Evolutionary conservation across 1,140 invertebrate species (phyloP), one percentile per base, ranked within the genome.

Genomic region (Oncopeltus fasciatus): DNA sequence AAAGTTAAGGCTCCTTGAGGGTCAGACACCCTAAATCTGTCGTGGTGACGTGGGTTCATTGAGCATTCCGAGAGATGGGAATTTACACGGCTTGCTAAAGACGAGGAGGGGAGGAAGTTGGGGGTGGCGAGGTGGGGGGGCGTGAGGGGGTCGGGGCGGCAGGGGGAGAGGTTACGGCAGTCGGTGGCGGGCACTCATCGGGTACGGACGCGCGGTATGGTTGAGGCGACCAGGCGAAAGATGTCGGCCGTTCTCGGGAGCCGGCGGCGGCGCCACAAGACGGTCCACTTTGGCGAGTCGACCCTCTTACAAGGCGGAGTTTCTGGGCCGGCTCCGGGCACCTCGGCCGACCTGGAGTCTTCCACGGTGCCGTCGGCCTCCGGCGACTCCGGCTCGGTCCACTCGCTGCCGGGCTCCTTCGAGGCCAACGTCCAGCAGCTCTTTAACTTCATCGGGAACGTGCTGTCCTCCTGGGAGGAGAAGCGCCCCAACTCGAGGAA

Each of bases 221-320:
- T 61, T 16, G 46, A 38, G 62, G 60, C 49, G 8, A 26, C n/a
- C 47, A 38, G 14, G 14, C 57, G 62, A 21, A 58, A 51, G 70
- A 61, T 72, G 70, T 27, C 78, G 74, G n/a, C n/a, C n/a, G 60
- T 81, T 65, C 59, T 59, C 20, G 49, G 20, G 59, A 78, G 77
- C 44, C 79, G 82, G 56, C 76, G 83, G 24, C 77, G 83, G 43
- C 76, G 83, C 56, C 81, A 85, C 73, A 85, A 85, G 73, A 85
- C 84, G 43, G 84, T 86, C 14, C 84, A 86, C 73, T 86, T 86
- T 70, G 83, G 83, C 47, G 84, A 85, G 67, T 83, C 83, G 69
- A 74, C 84, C 4, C 72, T 84, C 28, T 78, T 83, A 70, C 81
- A 83, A 75, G 57, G 44, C 59, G 14, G n/a, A 56, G 72, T 71